Percentiles rank a stretch among this genome's conserved stretches.
Evolutionary conservation across 2,797 vertebrate species (phyloP).

Genomic region (Halcyon badia): DNA sequence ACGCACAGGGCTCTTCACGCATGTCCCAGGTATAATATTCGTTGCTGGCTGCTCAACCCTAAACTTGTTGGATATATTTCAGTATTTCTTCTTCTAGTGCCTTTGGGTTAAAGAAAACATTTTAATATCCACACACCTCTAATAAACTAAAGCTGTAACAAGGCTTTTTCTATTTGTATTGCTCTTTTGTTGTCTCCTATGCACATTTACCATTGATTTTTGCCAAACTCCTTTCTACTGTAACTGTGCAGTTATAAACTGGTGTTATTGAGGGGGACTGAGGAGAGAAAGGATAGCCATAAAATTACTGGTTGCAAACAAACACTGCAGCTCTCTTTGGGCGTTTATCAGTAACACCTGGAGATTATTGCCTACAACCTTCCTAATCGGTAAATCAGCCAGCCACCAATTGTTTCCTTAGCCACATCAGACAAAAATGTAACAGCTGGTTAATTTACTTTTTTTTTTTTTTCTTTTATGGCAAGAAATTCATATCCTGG

Average conservation of each 20-base stretch:
- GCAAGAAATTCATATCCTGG: slow-evolving; percentile 59
- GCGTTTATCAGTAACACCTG: slow-evolving; percentile 61
- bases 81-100: slow-evolving; percentile 26
- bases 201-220: slow-evolving; percentile 52
- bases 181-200: slow-evolving; percentile 52
- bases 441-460: slow-evolving; percentile 76
- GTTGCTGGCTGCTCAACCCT: not conserved
- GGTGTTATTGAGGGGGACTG: slow-evolving; percentile 31
- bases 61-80: not conserved
- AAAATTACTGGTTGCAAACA: slow-evolving; percentile 72
- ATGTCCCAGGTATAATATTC: not conserved
- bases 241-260: slow-evolving; percentile 46
- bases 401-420: slow-evolving; percentile 56
- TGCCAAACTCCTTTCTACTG: slow-evolving; percentile 21
- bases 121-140: slow-evolving; percentile 11
- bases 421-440: slow-evolving; percentile 64
- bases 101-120: slow-evolving; percentile 34
- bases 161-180: slow-evolving; percentile 34
- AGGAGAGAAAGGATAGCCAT: slow-evolving; percentile 29
- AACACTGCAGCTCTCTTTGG: slow-evolving; percentile 25
- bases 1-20: not conserved
- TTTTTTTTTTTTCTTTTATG: slow-evolving; percentile 31
- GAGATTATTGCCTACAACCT: slow-evolving; percentile 41
- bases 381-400: slow-evolving; percentile 65
- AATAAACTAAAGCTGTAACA: slow-evolving; percentile 15